Conservation (phyloP, 2,113 vertebrate species). For the Oostethus manadensis region DNA sequence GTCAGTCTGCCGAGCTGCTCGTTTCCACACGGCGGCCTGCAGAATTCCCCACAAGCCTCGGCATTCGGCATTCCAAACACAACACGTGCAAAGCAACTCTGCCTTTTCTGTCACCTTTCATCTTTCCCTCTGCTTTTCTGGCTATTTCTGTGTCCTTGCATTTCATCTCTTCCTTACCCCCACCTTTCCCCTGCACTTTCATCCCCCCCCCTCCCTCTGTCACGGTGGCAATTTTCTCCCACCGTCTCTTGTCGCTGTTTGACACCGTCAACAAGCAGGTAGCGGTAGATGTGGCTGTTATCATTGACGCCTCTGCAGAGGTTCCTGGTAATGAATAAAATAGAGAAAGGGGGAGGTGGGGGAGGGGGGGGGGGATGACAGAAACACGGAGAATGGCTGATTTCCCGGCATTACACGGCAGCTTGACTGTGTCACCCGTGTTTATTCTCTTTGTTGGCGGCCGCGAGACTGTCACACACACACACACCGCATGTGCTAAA, state of each 20-base stretch:
- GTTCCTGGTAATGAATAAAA: conserved; percentile 69
- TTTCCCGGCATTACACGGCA: conserved; percentile 57
- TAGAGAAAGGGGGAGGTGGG: conserved; percentile 45
- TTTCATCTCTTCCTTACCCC: conserved; percentile 32
- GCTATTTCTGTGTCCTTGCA: conserved; percentile 26
- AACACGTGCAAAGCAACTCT: conserved; percentile 28
- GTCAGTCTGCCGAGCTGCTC: conserved; percentile 29
- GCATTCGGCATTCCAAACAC: conserved; percentile 63
- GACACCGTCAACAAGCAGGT: conserved; percentile 68
- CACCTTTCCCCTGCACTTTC: conserved; percentile 35
- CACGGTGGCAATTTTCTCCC: conserved; percentile 66
- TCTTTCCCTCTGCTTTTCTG: conserved; percentile 29
- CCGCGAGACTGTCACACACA: conserved; percentile 32
- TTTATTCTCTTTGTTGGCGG: conserved; percentile 63
- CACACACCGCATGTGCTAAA: neutral
- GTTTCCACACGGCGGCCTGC: conserved; percentile 55
- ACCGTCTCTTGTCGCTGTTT: conserved; percentile 54
- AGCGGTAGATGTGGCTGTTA: conserved; percentile 54
- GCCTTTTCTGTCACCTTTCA: conserved; percentile 52
- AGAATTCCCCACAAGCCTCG: conserved; percentile 47
- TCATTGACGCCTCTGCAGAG: conserved; percentile 59
- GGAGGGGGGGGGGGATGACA: conserved; percentile 39
- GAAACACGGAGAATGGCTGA: conserved; percentile 41
- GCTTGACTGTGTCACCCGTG: conserved; percentile 63
- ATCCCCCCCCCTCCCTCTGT: conserved; percentile 53